A percentile compares a stretch with the other conserved stretches of the same genome.
phyloP scores from a whole-genome alignment of 2,113 vertebrate genomes.

The Conger conger region DNA sequence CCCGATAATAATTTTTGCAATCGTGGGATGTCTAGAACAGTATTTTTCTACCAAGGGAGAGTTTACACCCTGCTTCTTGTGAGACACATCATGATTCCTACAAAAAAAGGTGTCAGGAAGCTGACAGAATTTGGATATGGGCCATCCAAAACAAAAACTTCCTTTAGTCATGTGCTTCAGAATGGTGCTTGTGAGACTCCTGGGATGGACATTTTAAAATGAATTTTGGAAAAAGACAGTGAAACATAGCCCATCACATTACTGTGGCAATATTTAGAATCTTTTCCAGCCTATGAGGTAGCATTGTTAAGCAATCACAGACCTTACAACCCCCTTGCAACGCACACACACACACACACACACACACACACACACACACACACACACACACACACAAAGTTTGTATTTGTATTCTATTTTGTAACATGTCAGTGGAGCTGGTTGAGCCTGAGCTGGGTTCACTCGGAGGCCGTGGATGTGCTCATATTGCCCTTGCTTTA shows the following conservation, averaged over 20 bases:
- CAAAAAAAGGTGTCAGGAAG: neutral
- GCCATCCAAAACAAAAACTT: neutral
- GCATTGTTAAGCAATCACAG: too few species aligned
- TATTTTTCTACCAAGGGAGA: too few species aligned
- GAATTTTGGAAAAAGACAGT: neutral
- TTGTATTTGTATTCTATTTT: neutral
- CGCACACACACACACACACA: too few species aligned
- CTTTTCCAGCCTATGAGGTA: neutral
- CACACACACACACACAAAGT: too few species aligned
- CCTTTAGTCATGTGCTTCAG: neutral
- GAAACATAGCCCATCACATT: neutral
- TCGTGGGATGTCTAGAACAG: too few species aligned
- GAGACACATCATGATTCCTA: neutral
- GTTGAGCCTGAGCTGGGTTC: neutral
- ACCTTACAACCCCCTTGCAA: too few species aligned
- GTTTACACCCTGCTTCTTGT: neutral
- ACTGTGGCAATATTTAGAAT: neutral
- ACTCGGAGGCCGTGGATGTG: neutral
- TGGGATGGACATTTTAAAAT: neutral
- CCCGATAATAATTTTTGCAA: too few species aligned
- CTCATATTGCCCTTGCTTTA: neutral
- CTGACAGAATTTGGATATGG: neutral
- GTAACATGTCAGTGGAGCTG: neutral
- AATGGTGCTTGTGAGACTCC: neutral
- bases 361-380: too few species aligned